These are phyloP conservation scores for Drosophila ustulata DNA, from an alignment of 2,888 invertebrate genomes.

Conservation along the genomic window DNA sequence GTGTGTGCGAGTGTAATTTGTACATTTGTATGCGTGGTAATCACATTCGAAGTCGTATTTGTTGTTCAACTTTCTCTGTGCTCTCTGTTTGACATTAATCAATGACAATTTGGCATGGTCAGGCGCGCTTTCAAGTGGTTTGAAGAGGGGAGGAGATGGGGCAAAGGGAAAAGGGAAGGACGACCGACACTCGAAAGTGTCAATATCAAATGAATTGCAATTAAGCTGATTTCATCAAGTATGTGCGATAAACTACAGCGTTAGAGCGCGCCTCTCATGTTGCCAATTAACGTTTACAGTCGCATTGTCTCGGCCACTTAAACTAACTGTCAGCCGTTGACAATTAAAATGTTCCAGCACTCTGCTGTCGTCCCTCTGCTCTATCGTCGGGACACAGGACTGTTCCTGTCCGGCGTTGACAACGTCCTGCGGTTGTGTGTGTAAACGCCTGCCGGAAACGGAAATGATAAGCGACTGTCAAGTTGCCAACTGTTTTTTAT, in stretches of 20 bases:
- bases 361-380: background rate
- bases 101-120: slow-evolving; percentile 65
- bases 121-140: slow-evolving; percentile 44
- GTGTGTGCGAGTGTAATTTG: background rate
- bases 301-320: slow-evolving; percentile 54
- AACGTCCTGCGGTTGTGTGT: slow-evolving; percentile 51
- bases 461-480: slow-evolving; percentile 72
- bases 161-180: background rate
- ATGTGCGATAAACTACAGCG: slow-evolving; percentile 41
- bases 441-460: slow-evolving; percentile 61
- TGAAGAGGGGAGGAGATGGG: background rate
- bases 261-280: slow-evolving; percentile 12
- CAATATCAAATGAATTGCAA: slow-evolving; percentile 74
- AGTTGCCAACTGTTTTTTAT: slow-evolving; percentile 60
- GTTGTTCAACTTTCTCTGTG: slow-evolving; percentile 37
- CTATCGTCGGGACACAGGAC: slow-evolving; percentile 2
- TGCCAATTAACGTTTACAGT: slow-evolving; percentile 61
- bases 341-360: slow-evolving; percentile 59
- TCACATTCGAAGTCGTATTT: slow-evolving; percentile 7
- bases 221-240: slow-evolving; percentile 65
- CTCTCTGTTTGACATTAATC: slow-evolving; percentile 55
- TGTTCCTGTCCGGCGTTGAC: slow-evolving; percentile 34
- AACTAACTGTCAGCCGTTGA: slow-evolving; percentile 56
- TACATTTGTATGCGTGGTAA: background rate
- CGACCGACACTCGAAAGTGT: slow-evolving; percentile 61